Percentiles rank a stretch among this genome's conserved stretches.
Evolutionary conservation across 2,797 vertebrate genomes (phyloP).

Genomic region (Chiroxiphia lanceolata): DNA sequence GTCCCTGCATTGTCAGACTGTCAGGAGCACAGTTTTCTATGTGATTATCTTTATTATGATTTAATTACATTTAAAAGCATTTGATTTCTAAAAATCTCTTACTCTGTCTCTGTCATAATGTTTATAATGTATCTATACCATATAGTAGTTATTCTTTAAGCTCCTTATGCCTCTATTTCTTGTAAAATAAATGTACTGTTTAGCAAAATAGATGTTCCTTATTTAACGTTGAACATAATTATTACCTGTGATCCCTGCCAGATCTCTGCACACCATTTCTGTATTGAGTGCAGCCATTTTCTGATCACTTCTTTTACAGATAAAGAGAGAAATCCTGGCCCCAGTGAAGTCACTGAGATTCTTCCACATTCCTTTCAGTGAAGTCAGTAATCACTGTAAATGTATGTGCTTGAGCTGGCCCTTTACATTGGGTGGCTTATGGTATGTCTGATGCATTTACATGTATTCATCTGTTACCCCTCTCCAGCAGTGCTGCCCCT

Average conservation of each 20-base stretch:
- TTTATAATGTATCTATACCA: conserved; percentile 34
- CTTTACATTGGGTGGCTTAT: neutral
- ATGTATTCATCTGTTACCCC: neutral
- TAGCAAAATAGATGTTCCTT: neutral
- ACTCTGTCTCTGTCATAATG: conserved; percentile 4
- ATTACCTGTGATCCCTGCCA: neutral
- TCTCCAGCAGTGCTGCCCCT: neutral
- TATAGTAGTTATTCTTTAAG: conserved; percentile 1
- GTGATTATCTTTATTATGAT: conserved; percentile 3
- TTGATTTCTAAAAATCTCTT: neutral
- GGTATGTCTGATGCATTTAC: neutral
- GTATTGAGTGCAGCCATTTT: neutral
- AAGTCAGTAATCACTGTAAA: neutral
- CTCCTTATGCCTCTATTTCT: neutral
- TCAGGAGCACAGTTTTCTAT: neutral
- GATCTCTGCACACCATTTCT: neutral
- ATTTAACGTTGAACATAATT: neutral
- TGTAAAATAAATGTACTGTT: neutral
- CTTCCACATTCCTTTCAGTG: neutral
- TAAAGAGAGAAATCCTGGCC: neutral
- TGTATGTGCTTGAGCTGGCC: neutral
- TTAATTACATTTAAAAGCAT: conserved; percentile 44
- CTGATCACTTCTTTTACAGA: neutral
- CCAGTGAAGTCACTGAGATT: neutral
- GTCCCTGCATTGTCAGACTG: conserved; percentile 14